Evolutionary conservation across 2,888 invertebrate genomes (phyloP).

Genomic region (Cremastobaeus sp.): DNA sequence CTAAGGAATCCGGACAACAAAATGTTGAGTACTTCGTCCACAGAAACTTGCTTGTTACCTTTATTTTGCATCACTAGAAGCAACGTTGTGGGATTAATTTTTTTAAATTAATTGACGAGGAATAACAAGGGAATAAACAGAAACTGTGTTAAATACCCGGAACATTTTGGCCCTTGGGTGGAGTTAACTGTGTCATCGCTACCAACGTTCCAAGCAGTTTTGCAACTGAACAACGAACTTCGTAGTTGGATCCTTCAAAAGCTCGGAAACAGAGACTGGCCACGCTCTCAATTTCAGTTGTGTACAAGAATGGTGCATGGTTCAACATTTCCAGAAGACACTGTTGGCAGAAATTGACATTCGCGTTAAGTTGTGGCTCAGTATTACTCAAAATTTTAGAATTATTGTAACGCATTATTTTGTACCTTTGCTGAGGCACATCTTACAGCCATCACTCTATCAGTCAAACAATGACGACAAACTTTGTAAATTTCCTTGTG

Average conservation of each 20-base stretch:
- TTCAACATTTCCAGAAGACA: slow-evolving; percentile 93
- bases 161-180: slow-evolving; percentile 79
- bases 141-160: slow-evolving; percentile 64
- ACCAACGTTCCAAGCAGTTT: slow-evolving; percentile 92
- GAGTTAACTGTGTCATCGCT: slow-evolving; percentile 89
- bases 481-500: slow-evolving; percentile 95
- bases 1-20: slow-evolving; percentile 95
- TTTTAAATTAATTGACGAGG: no score
- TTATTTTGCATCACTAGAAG: slow-evolving; percentile 81
- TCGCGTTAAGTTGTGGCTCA: no score
- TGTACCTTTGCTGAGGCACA: slow-evolving; percentile 91
- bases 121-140: no score
- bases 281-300: slow-evolving; percentile 93
- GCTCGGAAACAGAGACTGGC: slow-evolving; percentile 95
- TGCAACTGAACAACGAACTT: slow-evolving; percentile 94
- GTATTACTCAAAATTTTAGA: neutral
- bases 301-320: slow-evolving; percentile 90
- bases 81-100: no score
- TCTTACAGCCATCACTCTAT: slow-evolving; percentile 94
- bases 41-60: slow-evolving; percentile 84
- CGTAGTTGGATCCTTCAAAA: slow-evolving; percentile 94
- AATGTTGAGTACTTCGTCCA: slow-evolving; percentile 94
- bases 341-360: slow-evolving; percentile 79
- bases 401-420: no score
- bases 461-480: slow-evolving; percentile 91